Evolutionary conservation across 2,113 vertebrate species (phyloP), one percentile per base, ranked within the genome.

Genomic region (Paraplagusia blochii): DNA sequence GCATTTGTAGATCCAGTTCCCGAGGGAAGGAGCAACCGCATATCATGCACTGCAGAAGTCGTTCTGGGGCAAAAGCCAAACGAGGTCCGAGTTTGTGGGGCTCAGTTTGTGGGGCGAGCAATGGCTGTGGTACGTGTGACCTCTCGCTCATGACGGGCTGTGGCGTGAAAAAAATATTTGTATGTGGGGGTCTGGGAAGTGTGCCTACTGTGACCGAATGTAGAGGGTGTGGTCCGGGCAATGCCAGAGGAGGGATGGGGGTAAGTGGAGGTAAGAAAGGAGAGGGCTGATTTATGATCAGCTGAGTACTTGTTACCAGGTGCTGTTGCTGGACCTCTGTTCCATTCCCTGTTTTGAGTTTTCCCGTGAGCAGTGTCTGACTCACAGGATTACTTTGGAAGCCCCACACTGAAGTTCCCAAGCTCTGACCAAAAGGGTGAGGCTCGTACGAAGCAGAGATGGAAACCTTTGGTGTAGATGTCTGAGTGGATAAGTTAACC

Each of bases 1-100:
- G 91, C 85, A 90, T 80, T 55, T 91, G 90, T 76, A 92, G 80
- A 76, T 91, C 89, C 61, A 90, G 58, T 64, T 92, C 90, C 38
- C 87, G 85, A 9, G 88, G 78, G 15, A 91, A 72, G 40, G 89
- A 85, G 66, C 85, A 77, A 9, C 91, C 89, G 19, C 91, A 92
- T 74, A 92, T 86, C 89, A 90, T 89, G 84, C 91, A 92, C 59
- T 85, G 88, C 40, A 89, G 85, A 34, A 87, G 84, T 45, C 87
- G 84, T 52, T 92, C 88, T 1, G 85, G 71, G 63, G 78, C 44
- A 47, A 90, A 90, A 56, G 89, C 82, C 77, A 90, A 76, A 74
- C 86, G 81, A 65, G 80, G 34, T 43, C 80, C 78, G 7, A 85
- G 74, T 74, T 88, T 88, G 53, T 77, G 85, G 55, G 78, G 60